Conservation (phyloP, 1,140 invertebrate species). For the Vollenhovia emeryi region DNA sequence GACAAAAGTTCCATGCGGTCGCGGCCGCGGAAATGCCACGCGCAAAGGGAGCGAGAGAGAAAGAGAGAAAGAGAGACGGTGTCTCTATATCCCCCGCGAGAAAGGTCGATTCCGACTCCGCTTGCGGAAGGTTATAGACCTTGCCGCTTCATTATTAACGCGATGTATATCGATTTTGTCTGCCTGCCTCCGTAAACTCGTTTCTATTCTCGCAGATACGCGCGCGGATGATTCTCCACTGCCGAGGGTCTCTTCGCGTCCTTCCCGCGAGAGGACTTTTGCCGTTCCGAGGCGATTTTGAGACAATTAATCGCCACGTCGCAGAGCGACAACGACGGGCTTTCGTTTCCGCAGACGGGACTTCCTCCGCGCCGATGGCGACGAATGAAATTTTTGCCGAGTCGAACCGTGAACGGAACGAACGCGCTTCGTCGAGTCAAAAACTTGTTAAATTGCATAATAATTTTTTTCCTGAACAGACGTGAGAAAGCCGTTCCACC, state of each 20-base stretch:
- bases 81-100: slow-evolving; percentile 61
- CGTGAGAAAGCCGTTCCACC: background rate
- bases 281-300: background rate
- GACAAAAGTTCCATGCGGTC: background rate
- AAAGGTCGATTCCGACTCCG: slow-evolving; percentile 49
- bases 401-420: background rate
- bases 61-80: background rate
- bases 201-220: slow-evolving; percentile 69
- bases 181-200: slow-evolving; percentile 73
- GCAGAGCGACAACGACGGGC: no score
- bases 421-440: background rate
- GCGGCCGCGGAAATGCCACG: background rate
- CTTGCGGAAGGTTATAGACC: slow-evolving; percentile 78
- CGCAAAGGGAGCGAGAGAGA: background rate
- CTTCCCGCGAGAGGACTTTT: background rate
- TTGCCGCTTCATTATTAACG: slow-evolving; percentile 78
- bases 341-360: background rate
- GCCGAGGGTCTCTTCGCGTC: background rate
- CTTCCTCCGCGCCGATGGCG: background rate
- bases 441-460: background rate
- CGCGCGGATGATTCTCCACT: background rate
- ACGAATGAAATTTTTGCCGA: background rate
- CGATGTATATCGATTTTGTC: slow-evolving; percentile 79
- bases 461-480: slow-evolving; percentile 5
- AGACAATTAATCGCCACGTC: slow-evolving; percentile 16